Base-by-base conservation (phyloP, 2,113 vertebrate species). In the Danionella cerebrum region DNA sequence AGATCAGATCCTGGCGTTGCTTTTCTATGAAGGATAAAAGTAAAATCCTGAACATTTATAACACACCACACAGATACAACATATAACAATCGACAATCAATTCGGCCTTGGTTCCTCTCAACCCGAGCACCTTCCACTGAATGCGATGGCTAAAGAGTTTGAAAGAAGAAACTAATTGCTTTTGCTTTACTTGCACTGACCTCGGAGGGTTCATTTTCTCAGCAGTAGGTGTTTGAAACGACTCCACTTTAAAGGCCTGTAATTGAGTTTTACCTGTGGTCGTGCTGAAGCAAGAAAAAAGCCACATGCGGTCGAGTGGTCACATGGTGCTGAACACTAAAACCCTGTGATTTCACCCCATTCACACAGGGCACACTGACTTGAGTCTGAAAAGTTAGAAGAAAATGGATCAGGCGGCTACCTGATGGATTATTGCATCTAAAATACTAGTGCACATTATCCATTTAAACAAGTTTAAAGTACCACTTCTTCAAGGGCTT, bases 211-310 rank as follows among this genome's bases (percentile, higher is more conserved):
- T 39, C 13, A 53, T 68, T 68, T 73, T 73, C 65, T 73, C 19
- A 36, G 71, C 25, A 47, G 55, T 64, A 42, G 57, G 57, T 69
- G 29, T 52, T n/a, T 62, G 16, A 68, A 73, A 68, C 55, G 4
- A 41, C 38, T 67, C 11, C 51, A 36, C 47, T 72, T 16, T 67
- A 42, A 71, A 67, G 51, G 39, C 9, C 47, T 44, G 35, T 24
- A 53, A 27, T 67, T 31, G 25, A 64, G 29, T 38, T 68, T 42
- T 35, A 29, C 58, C 36, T 65, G 36, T 57, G 12, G 18, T 19
- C 12, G 14, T 27, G 31, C 13, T 38, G 35, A 41, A 63, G 39
- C 9, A 8, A 22, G 21, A 52, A 13, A 36, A 44, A 48, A 62
- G 31, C 7, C 3, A 5, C 24, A 21, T 64, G 42, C 36, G 41